Base-by-base conservation (phyloP, 2,888 invertebrate species). In the Drosophila pegasa region DNA sequence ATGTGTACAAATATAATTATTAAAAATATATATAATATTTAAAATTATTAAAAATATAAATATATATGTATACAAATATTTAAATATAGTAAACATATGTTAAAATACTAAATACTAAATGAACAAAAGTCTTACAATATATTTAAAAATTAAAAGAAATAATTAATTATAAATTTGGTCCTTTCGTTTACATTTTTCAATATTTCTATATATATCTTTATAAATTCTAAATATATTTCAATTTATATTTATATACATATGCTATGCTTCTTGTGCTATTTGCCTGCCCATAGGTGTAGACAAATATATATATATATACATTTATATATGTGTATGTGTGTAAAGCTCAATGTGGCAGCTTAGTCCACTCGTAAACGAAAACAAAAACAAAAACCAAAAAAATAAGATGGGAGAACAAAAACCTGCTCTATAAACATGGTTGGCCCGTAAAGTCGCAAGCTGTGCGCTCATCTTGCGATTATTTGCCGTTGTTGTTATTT, bases 301-400 rank as follows among this genome's bases (percentile, higher is more conserved):
- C 8, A 8, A 45, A 16, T 22, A 41, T 41, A 22, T 22, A 41
- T 41, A 41, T 41, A 14, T 22, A 41, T 35, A n/a, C 10, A 6
- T 35, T n/a, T 22, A 25, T 37, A 37, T 27, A 14, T 14, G 27
- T 12, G 18, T 38, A 14, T 20, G 7, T 54, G n/a, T 41, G 16
- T 20, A 47, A 50, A 71, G 51, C 27, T 35, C 43, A 29, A 40
- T 59, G 59, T 27, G 45, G 14, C 55, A 63, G 51, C 58, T 58
- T 55, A 55, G 41, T 25, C 41, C 59, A 43, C 27, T 59, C n/a
- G 43, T 31, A 55, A 54, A 54, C 29, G 38, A 52, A 52, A 40
- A 38, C 27, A 33, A 25, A 50, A 29, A 43, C 12, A 18, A 50
- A 48, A 48, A 29, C n/a, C n/a, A 31, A 31, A 9, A 22, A 1